Evolutionary conservation across 2,888 invertebrate genomes (phyloP).

Genomic region (Unio delphinus): DNA sequence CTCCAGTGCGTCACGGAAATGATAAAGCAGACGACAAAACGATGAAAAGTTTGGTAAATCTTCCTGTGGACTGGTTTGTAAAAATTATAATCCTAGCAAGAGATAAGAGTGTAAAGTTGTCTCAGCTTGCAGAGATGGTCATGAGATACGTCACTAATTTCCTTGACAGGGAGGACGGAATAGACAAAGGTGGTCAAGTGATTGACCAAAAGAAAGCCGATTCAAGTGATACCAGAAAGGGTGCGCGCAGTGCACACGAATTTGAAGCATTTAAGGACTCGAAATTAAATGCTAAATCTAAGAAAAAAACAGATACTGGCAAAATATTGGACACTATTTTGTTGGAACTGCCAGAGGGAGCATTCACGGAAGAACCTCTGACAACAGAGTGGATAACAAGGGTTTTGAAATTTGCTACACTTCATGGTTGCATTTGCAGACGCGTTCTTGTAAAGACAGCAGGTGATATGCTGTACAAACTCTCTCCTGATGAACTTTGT

Average conservation of each 20-base stretch:
- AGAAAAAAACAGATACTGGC: conserved; percentile 36
- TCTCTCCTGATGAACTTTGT: conserved; percentile 60
- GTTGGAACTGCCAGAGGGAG: conserved; percentile 56
- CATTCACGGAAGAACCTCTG: conserved; percentile 44
- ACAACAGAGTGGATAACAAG: conserved; percentile 55
- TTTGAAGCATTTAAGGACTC: conserved; percentile 23
- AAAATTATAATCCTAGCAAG: conserved; percentile 52
- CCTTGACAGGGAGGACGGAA: conserved; percentile 34
- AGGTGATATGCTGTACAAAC: conserved; percentile 55
- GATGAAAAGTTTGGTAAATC: conserved; percentile 34
- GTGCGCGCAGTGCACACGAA: conserved; percentile 12
- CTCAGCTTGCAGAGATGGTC: conserved; percentile 49
- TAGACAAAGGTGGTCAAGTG: conserved; percentile 20
- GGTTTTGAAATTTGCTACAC: conserved; percentile 53
- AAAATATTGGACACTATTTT: conserved; percentile 58
- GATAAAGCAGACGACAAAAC: conserved; percentile 42
- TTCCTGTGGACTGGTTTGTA: conserved; percentile 61
- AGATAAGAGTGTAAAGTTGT: conserved; percentile 50
- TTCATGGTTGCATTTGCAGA: conserved; percentile 50
- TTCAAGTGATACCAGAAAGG: conserved; percentile 27
- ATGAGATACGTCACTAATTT: conserved; percentile 48
- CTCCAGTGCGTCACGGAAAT: conserved; percentile 32
- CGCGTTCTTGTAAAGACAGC: conserved; percentile 57
- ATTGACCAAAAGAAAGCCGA: conserved; percentile 26
- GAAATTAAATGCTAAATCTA: conserved; percentile 24